phyloP scores from a whole-genome alignment of 37 sponge, comb jelly and placozoan genomes.

The Petrosia ficiformis region DNA sequence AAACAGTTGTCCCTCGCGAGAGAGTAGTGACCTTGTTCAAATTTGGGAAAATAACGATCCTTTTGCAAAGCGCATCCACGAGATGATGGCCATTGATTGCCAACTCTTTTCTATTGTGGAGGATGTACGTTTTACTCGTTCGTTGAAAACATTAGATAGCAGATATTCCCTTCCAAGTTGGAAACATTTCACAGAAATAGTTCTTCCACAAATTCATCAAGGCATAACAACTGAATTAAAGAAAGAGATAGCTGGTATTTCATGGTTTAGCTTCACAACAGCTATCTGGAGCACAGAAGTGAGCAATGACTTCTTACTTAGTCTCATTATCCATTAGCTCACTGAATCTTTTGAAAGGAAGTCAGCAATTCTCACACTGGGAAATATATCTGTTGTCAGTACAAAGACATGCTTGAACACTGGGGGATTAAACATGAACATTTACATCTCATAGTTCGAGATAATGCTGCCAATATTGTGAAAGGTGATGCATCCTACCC shows the following conservation, averaged over 20 bases:
- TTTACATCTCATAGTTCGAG: neutral
- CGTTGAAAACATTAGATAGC: neutral
- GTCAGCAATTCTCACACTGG: conserved; percentile 14
- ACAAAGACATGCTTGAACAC: neutral
- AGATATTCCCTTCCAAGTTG: conserved; percentile 28
- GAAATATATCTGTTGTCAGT: neutral
- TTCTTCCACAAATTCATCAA: neutral
- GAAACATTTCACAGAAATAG: no score
- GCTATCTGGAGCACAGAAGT: conserved; percentile 10
- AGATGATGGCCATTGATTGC: conserved; percentile 17
- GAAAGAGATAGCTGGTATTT: neutral
- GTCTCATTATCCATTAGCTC: conserved; percentile 8
- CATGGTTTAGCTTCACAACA: conserved; percentile 11
- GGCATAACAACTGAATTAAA: neutral
- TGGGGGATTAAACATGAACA: neutral
- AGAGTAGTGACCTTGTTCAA: no score
- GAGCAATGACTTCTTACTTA: conserved; percentile 9
- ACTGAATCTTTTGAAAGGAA: conserved; percentile 9
- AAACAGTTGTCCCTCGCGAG: no score
- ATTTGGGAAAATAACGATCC: conserved; percentile 30
- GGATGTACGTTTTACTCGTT: conserved; percentile 3
- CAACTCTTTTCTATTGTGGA: conserved; percentile 31
- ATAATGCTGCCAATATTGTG: conserved; percentile 12
- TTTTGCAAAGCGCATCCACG: conserved; percentile 27
- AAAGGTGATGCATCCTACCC: neutral